Conservation (phyloP, 2,113 vertebrate species). For the Ctenomys sociabilis region DNA sequence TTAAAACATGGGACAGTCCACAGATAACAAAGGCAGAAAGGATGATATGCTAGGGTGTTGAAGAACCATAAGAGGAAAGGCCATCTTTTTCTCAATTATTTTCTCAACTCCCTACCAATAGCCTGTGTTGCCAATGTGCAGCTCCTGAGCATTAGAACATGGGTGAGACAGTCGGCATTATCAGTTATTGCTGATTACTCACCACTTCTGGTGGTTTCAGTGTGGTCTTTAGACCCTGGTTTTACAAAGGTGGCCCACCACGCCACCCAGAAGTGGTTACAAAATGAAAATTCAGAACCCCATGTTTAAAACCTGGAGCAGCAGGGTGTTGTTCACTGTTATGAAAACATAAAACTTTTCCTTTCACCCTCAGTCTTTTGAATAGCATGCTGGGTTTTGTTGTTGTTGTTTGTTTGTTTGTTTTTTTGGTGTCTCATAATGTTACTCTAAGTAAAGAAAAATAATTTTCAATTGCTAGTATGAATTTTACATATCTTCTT, state of each 20-base stretch:
- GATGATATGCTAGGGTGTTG: background rate
- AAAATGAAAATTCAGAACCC: background rate
- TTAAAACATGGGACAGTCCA: background rate
- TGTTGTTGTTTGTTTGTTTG: background rate
- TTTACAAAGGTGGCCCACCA: background rate
- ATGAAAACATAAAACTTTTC: background rate
- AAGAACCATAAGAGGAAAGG: background rate
- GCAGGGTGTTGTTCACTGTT: background rate
- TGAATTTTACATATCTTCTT: conserved; percentile 1
- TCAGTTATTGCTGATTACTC: background rate
- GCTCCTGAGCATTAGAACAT: background rate
- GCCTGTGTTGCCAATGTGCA: background rate
- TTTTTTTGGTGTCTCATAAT: background rate
- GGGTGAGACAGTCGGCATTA: background rate
- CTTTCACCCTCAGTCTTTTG: background rate
- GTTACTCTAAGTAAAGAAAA: background rate
- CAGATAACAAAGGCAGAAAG: background rate
- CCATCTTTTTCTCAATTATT: background rate
- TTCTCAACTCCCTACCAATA: background rate
- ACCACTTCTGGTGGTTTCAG: background rate
- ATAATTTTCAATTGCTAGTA: background rate
- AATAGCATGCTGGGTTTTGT: background rate
- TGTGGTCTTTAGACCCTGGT: background rate
- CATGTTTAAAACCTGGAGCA: background rate
- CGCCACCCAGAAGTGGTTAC: background rate